A percentile compares a stretch with the other conserved stretches of the same genome.
phyloP scores from a whole-genome alignment of 53 echinoderm and acorn worm species.

The Crossaster papposus region DNA sequence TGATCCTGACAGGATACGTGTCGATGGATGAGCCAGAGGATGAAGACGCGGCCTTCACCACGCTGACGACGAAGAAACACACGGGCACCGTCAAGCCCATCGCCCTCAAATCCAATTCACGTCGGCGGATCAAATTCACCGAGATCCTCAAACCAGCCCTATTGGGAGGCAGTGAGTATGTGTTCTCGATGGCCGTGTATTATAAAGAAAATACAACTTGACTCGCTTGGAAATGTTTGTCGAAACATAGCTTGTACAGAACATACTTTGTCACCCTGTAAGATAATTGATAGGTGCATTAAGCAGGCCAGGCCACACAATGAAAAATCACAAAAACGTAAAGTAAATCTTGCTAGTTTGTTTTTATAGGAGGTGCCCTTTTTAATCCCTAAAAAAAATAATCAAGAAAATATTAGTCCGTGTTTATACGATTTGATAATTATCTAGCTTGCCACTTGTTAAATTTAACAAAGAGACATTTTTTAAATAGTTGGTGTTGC shows the following conservation, averaged over 20 bases:
- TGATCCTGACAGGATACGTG: slow-evolving; percentile 40
- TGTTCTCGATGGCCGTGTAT: slow-evolving; percentile 23
- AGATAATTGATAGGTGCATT: too few species aligned
- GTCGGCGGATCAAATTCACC: slow-evolving; percentile 34
- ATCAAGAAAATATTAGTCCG: not conserved
- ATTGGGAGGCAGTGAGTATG: slow-evolving; percentile 33
- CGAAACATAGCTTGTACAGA: not conserved
- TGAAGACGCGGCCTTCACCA: not conserved
- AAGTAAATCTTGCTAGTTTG: too few species aligned
- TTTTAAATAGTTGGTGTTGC: too few species aligned
- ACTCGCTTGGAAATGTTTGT: not conserved
- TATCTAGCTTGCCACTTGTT: not conserved
- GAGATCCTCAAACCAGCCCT: slow-evolving; percentile 48
- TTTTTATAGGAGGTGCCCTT: too few species aligned
- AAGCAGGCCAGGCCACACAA: too few species aligned
- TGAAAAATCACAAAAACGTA: too few species aligned
- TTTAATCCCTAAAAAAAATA: too few species aligned
- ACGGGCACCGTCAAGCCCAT: slow-evolving; percentile 33
- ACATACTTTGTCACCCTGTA: too few species aligned
- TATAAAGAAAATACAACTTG: not conserved
- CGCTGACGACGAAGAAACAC: slow-evolving; percentile 28
- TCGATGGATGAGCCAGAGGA: slow-evolving; percentile 6
- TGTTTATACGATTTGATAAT: not conserved
- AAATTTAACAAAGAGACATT: not conserved
- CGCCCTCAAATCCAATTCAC: slow-evolving; percentile 4